Conservation (phyloP, 2,113 vertebrate genomes). For the Litocranius walleri region DNA sequence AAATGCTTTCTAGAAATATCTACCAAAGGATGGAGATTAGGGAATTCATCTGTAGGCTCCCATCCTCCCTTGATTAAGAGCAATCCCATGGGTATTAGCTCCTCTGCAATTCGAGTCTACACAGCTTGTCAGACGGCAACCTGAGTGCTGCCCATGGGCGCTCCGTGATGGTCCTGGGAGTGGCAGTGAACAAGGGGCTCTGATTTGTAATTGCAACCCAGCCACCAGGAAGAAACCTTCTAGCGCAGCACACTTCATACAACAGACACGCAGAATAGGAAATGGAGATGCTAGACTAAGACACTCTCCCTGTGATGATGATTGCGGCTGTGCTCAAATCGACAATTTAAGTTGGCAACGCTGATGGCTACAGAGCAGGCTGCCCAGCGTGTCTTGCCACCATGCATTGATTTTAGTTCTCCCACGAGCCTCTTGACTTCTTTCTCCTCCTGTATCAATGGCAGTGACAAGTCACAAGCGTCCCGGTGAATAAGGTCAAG, state of each 20-base stretch:
- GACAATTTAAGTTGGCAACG: conserved; percentile 20
- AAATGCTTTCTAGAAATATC: background rate
- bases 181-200: background rate
- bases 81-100: background rate
- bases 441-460: conserved; percentile 2
- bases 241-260: background rate
- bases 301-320: conserved; percentile 23
- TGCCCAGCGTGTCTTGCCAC: background rate
- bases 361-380: background rate
- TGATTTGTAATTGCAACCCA: conserved; percentile 44
- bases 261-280: background rate
- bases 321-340: conserved; percentile 36
- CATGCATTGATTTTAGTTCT: conserved; percentile 43
- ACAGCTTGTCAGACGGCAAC: background rate
- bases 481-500: conserved; percentile 72
- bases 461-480: conserved; percentile 67
- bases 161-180: background rate
- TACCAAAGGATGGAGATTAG: background rate
- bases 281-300: conserved; percentile 20
- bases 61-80: background rate
- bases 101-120: background rate
- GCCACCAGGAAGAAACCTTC: conserved; percentile 38
- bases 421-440: conserved; percentile 48
- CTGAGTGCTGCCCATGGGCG: background rate
- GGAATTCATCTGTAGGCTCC: background rate